Evolutionary conservation across 2,888 invertebrate genomes (phyloP).

Genomic region (Hyalella azteca): DNA sequence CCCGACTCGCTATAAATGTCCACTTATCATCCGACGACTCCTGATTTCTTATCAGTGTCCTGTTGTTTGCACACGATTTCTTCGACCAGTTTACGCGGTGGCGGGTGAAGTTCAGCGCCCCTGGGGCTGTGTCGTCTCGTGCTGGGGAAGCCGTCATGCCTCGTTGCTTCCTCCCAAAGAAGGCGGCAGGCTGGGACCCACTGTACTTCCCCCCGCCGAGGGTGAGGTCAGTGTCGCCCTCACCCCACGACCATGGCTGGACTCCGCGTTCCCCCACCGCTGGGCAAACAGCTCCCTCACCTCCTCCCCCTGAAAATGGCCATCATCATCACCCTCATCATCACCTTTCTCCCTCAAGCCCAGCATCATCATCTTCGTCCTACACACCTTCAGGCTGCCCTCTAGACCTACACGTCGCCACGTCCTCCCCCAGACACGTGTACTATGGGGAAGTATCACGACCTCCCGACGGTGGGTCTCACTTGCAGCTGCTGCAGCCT

Average conservation of each 20-base stretch:
- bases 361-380: constrained; percentile 18
- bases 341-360: background rate
- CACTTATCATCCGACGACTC: background rate
- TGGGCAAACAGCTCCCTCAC: constrained; percentile 48
- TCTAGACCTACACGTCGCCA: constrained; percentile 47
- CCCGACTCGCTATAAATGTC: background rate
- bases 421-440: constrained; percentile 35
- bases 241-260: constrained; percentile 40
- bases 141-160: constrained; percentile 72
- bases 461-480: constrained; percentile 23
- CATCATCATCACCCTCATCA: constrained; percentile 37
- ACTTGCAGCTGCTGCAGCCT: constrained; percentile 12
- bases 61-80: background rate
- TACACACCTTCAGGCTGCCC: constrained; percentile 45
- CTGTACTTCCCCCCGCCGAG: constrained; percentile 48
- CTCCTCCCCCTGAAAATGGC: constrained; percentile 39
- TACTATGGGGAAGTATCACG: constrained; percentile 40
- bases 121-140: constrained; percentile 9
- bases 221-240: constrained; percentile 40
- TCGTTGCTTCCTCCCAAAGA: constrained; percentile 94
- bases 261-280: constrained; percentile 50
- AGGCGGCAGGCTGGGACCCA: constrained; percentile 64
- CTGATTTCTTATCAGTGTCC: background rate
- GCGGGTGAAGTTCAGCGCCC: background rate
- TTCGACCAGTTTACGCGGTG: background rate